Evolutionary conservation across 2,888 invertebrate genomes (phyloP), one percentile per base, ranked within the genome.

Genomic region (Tuberolachnus salignus): DNA sequence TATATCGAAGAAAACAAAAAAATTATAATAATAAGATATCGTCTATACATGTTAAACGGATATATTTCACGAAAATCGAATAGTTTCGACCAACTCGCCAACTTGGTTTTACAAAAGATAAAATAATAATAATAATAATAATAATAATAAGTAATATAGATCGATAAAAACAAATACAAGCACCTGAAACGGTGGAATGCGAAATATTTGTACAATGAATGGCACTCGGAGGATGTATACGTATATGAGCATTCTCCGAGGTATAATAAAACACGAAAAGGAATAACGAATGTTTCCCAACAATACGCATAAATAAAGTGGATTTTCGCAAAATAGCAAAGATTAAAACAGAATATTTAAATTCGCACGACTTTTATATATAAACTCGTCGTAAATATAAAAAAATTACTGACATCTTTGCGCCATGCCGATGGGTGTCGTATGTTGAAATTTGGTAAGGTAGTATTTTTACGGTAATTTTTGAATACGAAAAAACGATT

Each of bases 251-350:
- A 59, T 78, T 78, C 75, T 67, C 57, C 53, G 42, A 59, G 49
- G 34, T 67, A 78, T 21, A 78, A 78, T 78, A 67, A 78, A 78
- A 67, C 46, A 67, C 49, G 13, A 59, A 67, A 34, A 78, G 42
- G 57, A 49, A 57, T 57, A 67, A 66, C 66, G 46, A 67, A 55
- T 59, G 57, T 53, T 67, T 59, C 34, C 57, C 23, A 67, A 78
- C 55, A 78, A 78, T 57, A 49, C 57, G 46, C 34, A 44, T 14
- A 66, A 66, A 66, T 55, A 55, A 74, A 16, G n/a, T 42, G 49
- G 34, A 19, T 21, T 63, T 63, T 51, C 21, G 21, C 21, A 61
- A 61, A n/a, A 63, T 61, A 19, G 46, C 21, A 46, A 14, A 46
- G 44, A 46, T 16, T 46, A 55, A 19, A 46, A 13, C 6, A 26